Percentiles rank a stretch among this genome's conserved stretches.
Evolutionary conservation across 2,113 vertebrate species (phyloP).

Genomic region (Dryoscopus gambensis): DNA sequence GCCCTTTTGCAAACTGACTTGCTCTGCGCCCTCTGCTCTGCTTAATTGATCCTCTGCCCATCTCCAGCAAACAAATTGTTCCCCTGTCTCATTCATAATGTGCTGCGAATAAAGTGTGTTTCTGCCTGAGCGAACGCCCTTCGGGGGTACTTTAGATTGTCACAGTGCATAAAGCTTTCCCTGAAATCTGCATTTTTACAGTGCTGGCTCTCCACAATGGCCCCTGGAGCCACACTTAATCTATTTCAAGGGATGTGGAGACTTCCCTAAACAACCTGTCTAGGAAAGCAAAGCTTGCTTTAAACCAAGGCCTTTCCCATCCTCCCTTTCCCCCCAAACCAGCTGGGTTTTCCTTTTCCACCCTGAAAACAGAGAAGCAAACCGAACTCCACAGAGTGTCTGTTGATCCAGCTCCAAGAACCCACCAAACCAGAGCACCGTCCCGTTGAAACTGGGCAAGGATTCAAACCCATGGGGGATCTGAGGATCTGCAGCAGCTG

Average conservation of each 20-base stretch:
- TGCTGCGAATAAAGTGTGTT: neutral
- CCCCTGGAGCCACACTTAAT: constrained; percentile 11
- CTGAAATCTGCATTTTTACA: neutral
- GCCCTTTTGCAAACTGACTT: neutral
- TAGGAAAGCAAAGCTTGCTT: neutral
- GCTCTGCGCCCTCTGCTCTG: neutral
- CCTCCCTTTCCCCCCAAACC: neutral
- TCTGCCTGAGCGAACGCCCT: neutral
- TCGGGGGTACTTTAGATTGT: neutral
- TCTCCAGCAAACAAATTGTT: neutral
- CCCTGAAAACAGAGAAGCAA: neutral
- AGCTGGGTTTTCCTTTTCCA: neutral
- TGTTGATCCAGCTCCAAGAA: neutral
- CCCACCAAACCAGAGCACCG: neutral
- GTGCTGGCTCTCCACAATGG: neutral
- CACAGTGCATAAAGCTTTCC: neutral
- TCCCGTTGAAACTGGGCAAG: neutral
- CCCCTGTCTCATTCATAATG: neutral
- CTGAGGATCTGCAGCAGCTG: neutral
- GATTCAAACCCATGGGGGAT: neutral
- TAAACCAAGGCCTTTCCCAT: neutral
- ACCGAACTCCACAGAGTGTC: neutral
- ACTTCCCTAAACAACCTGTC: neutral
- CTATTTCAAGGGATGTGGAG: neutral
- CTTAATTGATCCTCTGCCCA: neutral